Evolutionary conservation across 1,140 invertebrate genomes (phyloP).

Genomic region (Drosophila sp.): DNA sequence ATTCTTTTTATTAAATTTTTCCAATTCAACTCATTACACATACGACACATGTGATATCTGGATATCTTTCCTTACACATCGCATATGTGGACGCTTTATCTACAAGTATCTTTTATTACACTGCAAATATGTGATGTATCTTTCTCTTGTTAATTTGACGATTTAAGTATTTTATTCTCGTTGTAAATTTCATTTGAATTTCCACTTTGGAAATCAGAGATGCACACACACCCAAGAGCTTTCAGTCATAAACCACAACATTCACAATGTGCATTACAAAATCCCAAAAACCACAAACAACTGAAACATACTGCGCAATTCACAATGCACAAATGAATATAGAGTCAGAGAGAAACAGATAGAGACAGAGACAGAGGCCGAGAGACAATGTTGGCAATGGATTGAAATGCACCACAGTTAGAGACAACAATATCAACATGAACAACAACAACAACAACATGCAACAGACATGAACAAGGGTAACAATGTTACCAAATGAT

Average conservation of each 20-base stretch:
- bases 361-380: slow-evolving; percentile 4
- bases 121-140: not conserved
- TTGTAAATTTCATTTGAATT: slow-evolving; percentile 11
- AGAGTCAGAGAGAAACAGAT: not conserved
- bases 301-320: slow-evolving; percentile 22
- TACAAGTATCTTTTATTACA: not conserved
- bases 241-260: slow-evolving; percentile 14
- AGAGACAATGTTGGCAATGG: slow-evolving; percentile 35
- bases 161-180: not conserved
- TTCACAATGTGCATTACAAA: slow-evolving; percentile 21
- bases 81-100: not conserved
- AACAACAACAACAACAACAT: slow-evolving; percentile 37
- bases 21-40: too few relatives aligned
- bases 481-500: slow-evolving; percentile 46
- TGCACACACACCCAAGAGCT: not conserved
- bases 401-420: slow-evolving; percentile 28
- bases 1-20: too few relatives aligned
- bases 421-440: slow-evolving; percentile 27
- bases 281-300: slow-evolving; percentile 26
- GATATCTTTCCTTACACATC: not conserved
- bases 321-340: slow-evolving; percentile 22
- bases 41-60: not conserved
- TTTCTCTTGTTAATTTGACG: not conserved
- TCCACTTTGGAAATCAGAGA: slow-evolving; percentile 24
- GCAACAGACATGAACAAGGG: slow-evolving; percentile 22